Percentiles rank a stretch among this genome's conserved stretches.
phyloP scores from a whole-genome alignment of 2,888 invertebrate species.

The Platypus cylindrus region DNA sequence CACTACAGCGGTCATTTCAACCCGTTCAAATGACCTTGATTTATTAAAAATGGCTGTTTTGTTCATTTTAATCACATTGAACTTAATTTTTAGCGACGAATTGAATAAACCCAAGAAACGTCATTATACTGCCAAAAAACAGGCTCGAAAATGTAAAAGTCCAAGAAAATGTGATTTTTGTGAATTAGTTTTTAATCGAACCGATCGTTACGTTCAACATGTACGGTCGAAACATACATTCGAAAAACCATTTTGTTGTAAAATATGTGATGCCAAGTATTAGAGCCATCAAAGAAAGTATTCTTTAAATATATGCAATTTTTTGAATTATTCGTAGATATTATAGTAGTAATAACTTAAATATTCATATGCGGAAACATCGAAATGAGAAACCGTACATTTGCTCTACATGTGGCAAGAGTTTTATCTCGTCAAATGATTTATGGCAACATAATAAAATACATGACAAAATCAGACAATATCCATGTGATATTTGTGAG shows the following conservation, averaged over 20 bases:
- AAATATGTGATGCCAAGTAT: slow-evolving; percentile 22
- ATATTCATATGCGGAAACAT: slow-evolving; percentile 23
- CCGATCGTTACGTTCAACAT: slow-evolving; percentile 21
- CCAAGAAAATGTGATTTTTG: slow-evolving; percentile 22
- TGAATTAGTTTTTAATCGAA: slow-evolving; percentile 21
- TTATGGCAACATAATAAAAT: slow-evolving; percentile 24
- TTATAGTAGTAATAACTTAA: slow-evolving; percentile 21
- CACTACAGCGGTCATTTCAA: no score
- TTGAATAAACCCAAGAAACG: no score
- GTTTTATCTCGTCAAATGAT: slow-evolving; percentile 23
- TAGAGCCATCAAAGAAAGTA: no score
- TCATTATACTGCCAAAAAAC: slow-evolving; percentile 13
- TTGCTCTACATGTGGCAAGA: slow-evolving; percentile 29
- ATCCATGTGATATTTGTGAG: slow-evolving; percentile 21
- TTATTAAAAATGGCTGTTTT: no score
- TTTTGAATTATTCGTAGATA: slow-evolving; percentile 7
- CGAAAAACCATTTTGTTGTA: slow-evolving; percentile 24
- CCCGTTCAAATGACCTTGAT: no score
- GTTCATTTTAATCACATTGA: no score
- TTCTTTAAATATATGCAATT: not conserved
- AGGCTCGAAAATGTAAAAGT: slow-evolving; percentile 17
- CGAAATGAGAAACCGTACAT: slow-evolving; percentile 22
- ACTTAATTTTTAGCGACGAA: slow-evolving; percentile 7
- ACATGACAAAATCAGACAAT: slow-evolving; percentile 22
- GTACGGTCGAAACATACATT: slow-evolving; percentile 24